Evolutionary conservation across 2,113 vertebrate genomes (phyloP), one percentile per base, ranked within the genome.

Genomic region (Boleophthalmus pectinirostris): DNA sequence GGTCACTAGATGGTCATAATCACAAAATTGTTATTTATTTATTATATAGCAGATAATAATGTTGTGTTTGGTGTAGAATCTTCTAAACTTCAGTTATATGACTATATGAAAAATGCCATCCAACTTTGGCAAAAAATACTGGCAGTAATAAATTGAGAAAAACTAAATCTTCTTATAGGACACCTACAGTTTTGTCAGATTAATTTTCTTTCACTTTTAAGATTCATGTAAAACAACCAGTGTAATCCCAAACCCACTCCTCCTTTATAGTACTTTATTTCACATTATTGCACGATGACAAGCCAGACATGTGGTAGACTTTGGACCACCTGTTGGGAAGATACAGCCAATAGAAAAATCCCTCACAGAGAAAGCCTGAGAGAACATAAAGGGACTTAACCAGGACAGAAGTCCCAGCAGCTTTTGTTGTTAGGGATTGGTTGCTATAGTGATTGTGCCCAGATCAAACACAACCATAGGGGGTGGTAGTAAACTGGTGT

Each of bases 401-500:
- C 25, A 29, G 16, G 66, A 2, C n/a, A 16, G n/a, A 63, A 46
- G 2, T 61, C 65, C 43, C 72, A 65, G 43, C 10, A 13, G 47
- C 16, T 68, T 69, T 61, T 47, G 33, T 57, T 70, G 54, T 72
- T 65, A 57, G n/a, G 54, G 57, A 45, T n/a, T 63, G 46, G 49
- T 71, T 77, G 73, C 73, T 77, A 54, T 67, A 49, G 46, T 66
- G n/a, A 65, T 46, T 72, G 63, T 69, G 20, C 15, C 3, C 3
- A 57, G 66, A 70, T 79, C 53, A 86, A 81, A 86, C 63, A 75
- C 24, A 74, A 75, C 38, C 80, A 84, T 18, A 65, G 74, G 68
- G 68, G 66, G 49, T 61, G 66, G 73, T 75, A 66, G 53, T 77
- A 82, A 73, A 81, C 64, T 33, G 57, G n/a, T 78, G 70, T 80